Evolutionary conservation across 1,140 invertebrate species (phyloP).

Genomic region (Drosophila mauritiana): DNA sequence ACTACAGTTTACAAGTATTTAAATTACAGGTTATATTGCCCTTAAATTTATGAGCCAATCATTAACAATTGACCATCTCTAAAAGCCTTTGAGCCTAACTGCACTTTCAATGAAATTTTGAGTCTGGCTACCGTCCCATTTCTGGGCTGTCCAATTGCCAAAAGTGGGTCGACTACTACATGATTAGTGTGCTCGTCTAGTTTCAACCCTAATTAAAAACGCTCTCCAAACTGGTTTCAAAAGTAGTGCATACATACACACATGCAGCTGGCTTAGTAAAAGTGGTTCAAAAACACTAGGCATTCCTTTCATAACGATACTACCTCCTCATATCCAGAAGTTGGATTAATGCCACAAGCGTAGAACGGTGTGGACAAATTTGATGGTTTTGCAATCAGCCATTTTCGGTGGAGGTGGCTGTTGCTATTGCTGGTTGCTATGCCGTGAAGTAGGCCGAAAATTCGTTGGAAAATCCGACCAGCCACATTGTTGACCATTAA

Average conservation of each 20-base stretch:
- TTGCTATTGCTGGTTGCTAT: not conserved
- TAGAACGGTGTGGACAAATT: slow-evolving; percentile 35
- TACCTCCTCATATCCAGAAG: not conserved
- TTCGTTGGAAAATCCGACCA: slow-evolving; percentile 15
- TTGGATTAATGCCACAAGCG: slow-evolving; percentile 26
- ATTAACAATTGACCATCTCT: not conserved
- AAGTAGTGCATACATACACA: not conserved
- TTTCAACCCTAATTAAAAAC: slow-evolving; percentile 5
- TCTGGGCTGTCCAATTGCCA: not conserved
- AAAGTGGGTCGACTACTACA: not conserved
- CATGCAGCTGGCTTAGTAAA: not conserved
- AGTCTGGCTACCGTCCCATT: not conserved
- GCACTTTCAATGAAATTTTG: not conserved
- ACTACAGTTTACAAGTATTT: not conserved
- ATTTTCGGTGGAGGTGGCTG: not conserved
- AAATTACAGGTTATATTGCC: not conserved
- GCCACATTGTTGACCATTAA: slow-evolving; percentile 36
- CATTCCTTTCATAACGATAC: slow-evolving; percentile 21
- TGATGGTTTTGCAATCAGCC: slow-evolving; percentile 35
- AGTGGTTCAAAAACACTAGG: slow-evolving; percentile 2
- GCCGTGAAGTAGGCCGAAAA: slow-evolving; percentile 27
- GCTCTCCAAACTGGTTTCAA: slow-evolving; percentile 1
- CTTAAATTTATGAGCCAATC: not conserved
- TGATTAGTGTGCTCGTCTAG: slow-evolving; percentile 2
- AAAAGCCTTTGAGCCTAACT: not conserved